Conservation (phyloP, 2,113 vertebrate genomes). For the Rana temporaria region DNA sequence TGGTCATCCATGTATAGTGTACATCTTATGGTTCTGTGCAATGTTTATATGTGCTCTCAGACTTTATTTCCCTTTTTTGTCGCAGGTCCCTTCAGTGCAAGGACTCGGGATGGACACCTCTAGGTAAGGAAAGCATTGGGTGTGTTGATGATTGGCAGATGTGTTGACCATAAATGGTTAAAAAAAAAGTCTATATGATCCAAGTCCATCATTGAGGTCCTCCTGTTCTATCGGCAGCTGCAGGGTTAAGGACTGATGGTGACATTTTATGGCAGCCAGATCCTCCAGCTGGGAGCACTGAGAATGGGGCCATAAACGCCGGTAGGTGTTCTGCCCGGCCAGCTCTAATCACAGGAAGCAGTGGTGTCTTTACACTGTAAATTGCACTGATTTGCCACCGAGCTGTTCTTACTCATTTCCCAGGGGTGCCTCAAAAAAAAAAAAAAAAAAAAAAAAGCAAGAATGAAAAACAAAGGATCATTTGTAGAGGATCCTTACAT, state of each 20-base stretch:
- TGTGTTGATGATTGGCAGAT: neutral
- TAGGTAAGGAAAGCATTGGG: too few relatives aligned
- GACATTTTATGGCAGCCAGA: conserved; percentile 67
- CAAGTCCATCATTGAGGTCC: neutral
- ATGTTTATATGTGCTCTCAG: neutral
- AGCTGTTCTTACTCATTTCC: conserved; percentile 61
- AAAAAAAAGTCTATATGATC: too few relatives aligned
- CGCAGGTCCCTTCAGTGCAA: too few relatives aligned
- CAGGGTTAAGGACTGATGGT: conserved; percentile 9
- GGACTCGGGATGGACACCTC: too few relatives aligned
- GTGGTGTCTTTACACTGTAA: conserved; percentile 67
- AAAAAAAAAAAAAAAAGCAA: conserved; percentile 19
- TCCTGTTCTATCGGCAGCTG: neutral
- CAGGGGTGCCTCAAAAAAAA: conserved; percentile 46
- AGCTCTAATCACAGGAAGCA: conserved; percentile 69
- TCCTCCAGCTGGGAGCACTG: conserved; percentile 61
- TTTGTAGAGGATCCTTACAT: conserved; percentile 21
- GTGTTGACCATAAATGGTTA: neutral
- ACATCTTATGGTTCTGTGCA: too few relatives aligned
- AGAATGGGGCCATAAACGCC: conserved; percentile 67
- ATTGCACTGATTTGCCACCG: conserved; percentile 58
- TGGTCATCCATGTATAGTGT: too few relatives aligned
- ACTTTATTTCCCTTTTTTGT: too few relatives aligned
- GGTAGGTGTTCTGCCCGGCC: conserved; percentile 64
- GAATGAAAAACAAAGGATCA: conserved; percentile 52